Evolutionary conservation across 2,888 invertebrate species (phyloP), one percentile per base, ranked within the genome.

Genomic region (Luperina nickerlii): DNA sequence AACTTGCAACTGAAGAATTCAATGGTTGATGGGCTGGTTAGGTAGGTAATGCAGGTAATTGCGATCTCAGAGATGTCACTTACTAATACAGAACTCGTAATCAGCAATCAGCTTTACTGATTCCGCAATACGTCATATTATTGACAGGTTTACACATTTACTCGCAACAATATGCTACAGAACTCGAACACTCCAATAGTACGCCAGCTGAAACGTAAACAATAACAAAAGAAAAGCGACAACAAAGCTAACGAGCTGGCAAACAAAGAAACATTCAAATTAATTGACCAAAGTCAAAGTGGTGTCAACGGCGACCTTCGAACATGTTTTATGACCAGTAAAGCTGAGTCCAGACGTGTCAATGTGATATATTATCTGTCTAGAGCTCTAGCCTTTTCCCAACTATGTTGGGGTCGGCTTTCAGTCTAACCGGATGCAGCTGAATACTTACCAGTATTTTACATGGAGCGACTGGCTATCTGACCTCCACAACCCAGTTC

Each of bases 181-280:
- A 38, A 70, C 32, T 70, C 32, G 38, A 70, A 70, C 54, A 62
- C 60, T n/a, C 20, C 42, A 20, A 13, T 20, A 42, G 42, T 27
- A 54, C 38, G 11, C 27, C 32, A 54, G 18, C 24, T 20, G 11
- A 65, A 65, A 27, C 70, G 45, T 71, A 73, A 82, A 82, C 83
- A 83, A 71, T 65, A 83, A 79, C 79, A 83, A 42, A 74, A 79
- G 62, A 79, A 81, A 57, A 75, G 4, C n/a, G 60, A 38, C 18
- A 78, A 71, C 57, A 71, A 20, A 71, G 66, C 32, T 62, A 76
- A 73, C 9, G 62, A 74, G n/a, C 48, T 66, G 38, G 20, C 48
- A 68, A 60, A 79, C 71, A 83, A 72, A 63, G 83, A 73, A 57
- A 72, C 76, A 62, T 85, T 82, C 9, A 72, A 68, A 69, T 74